Conservation (phyloP, 2,113 vertebrate genomes). For the Balaeniceps rex region DNA sequence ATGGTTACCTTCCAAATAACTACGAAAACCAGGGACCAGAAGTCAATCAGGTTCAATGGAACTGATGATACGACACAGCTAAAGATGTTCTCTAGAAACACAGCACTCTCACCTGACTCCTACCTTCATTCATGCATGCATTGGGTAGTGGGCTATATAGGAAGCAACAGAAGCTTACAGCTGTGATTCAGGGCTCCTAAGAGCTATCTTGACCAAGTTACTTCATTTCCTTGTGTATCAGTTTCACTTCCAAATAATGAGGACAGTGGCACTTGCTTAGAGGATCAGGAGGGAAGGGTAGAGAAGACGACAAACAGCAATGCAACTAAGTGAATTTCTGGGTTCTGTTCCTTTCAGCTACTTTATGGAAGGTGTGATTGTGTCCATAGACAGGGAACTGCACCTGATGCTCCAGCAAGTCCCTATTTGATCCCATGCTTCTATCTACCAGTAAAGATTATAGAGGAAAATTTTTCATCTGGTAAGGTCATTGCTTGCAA, state of each 20-base stretch:
- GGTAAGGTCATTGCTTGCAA: constrained; percentile 15
- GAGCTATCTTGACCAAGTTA: background rate
- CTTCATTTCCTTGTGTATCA: background rate
- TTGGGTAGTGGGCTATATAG: background rate
- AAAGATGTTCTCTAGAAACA: background rate
- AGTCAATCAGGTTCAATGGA: background rate
- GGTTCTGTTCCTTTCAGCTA: background rate
- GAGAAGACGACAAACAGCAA: background rate
- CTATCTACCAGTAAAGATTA: background rate
- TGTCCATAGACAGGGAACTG: background rate
- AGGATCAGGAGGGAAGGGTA: rapidly evolving
- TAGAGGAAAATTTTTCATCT: background rate
- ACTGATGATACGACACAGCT: background rate
- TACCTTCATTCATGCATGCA: background rate
- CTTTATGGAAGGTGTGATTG: background rate
- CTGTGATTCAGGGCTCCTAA: background rate
- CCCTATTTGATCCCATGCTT: background rate
- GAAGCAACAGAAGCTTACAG: background rate
- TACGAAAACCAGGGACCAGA: background rate
- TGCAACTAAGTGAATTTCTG: background rate
- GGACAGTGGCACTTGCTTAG: background rate
- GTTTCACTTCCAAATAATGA: background rate
- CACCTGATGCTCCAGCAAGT: background rate
- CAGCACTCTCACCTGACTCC: background rate
- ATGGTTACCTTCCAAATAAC: background rate